phyloP scores from a whole-genome alignment of 1,140 invertebrate species.

The Aphidius ervi region DNA sequence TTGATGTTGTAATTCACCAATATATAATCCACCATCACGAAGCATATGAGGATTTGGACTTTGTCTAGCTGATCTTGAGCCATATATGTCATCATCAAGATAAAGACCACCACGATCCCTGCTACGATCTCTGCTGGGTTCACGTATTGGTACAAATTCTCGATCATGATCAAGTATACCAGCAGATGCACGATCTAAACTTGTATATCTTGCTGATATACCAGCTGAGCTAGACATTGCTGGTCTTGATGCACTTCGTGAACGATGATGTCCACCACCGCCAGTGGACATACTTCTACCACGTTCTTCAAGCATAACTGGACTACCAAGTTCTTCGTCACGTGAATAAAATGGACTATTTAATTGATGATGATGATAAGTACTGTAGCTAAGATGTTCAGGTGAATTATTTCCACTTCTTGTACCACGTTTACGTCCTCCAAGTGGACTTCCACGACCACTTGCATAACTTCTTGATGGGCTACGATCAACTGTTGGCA shows the following conservation, averaged over 20 bases:
- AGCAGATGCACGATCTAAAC: slow-evolving; percentile 66
- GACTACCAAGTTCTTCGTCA: slow-evolving; percentile 70
- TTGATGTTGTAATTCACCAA: slow-evolving; percentile 91
- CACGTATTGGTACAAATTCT: slow-evolving; percentile 77
- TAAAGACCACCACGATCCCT: slow-evolving; percentile 62
- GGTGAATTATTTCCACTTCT: slow-evolving; percentile 61
- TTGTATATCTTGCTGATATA: slow-evolving; percentile 67
- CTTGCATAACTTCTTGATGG: slow-evolving; percentile 70
- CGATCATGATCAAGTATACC: slow-evolving; percentile 63
- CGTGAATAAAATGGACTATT: slow-evolving; percentile 67
- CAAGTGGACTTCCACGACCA: slow-evolving; percentile 58
- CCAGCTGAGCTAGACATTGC: slow-evolving; percentile 53
- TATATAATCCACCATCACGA: slow-evolving; percentile 59
- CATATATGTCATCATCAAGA: slow-evolving; percentile 72
- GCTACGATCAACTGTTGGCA: slow-evolving; percentile 81
- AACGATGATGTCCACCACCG: slow-evolving; percentile 58
- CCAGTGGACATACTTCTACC: slow-evolving; percentile 59
- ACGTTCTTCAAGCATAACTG: slow-evolving; percentile 62
- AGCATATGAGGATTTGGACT: slow-evolving; percentile 64
- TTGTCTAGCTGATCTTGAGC: slow-evolving; percentile 66
- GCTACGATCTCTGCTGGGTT: slow-evolving; percentile 60
- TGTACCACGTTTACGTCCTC: slow-evolving; percentile 55
- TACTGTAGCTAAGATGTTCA: slow-evolving; percentile 54
- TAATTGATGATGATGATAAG: slow-evolving; percentile 60
- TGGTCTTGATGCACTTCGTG: slow-evolving; percentile 59